Base-by-base conservation (phyloP, 2,113 vertebrate species). In the Lynx canadensis region DNA sequence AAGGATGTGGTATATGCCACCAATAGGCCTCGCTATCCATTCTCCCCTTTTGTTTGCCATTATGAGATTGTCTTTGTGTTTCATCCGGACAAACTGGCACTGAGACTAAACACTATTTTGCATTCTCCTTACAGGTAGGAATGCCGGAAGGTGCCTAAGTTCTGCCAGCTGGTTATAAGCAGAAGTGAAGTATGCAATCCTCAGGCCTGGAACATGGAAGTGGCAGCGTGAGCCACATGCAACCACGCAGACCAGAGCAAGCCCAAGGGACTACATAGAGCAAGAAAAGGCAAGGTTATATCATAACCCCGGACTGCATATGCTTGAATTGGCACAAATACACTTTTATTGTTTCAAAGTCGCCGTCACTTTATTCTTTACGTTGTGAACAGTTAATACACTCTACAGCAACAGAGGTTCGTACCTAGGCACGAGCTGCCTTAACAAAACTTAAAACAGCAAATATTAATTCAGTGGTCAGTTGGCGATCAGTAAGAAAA, bases 381-480 rank as follows among this genome's bases (percentile, higher is more conserved):
- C 60, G 48, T 60, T 29, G 27, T 68, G 48, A 89, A 83, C 29
- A 73, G 25, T 38, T 27, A 1, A 73, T 21, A 91, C 19, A 38
- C 33, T 55, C 31, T 36, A 48, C 23, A 65, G 57, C 80, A 27
- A 68, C 69, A 71, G 29, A 55, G n/a, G 86, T 55, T 45, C 31
- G 81, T 45, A 68, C 21, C 86, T 85, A 73, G 79, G 80, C 29
- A 52, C 36, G 23, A 50, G 25, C 16, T 50, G 60, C 7, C 48
- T 78, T 57, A 60, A 78, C 48, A 69, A 89, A 83, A 84, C 23
- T 57, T 96, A 83, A 93, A 57, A 60, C 50, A 69, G 27, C 13
- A 60, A 45, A 38, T 29, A 27, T 76, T 69, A 57, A 73, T 89
- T 69, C 41, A 50, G 78, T 50, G 31, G 33, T 18, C 23, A 76